Evolutionary conservation across 2,888 invertebrate genomes (phyloP).

Genomic region (Luperina testacea): DNA sequence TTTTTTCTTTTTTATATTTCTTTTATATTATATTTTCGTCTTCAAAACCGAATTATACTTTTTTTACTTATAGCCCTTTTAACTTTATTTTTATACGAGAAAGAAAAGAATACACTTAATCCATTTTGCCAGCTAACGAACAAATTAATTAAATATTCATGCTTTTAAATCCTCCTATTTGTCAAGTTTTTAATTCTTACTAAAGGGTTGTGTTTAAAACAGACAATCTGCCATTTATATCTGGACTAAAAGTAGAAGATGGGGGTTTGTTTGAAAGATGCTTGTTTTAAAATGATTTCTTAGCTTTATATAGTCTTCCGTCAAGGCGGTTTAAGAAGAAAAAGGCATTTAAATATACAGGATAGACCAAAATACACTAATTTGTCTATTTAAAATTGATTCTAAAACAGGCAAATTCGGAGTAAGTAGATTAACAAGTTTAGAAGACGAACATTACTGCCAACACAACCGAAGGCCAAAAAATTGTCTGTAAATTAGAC

Average conservation of each 20-base stretch:
- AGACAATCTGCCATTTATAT: conserved; percentile 29
- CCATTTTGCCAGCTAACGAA: conserved; percentile 35
- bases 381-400: neutral
- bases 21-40: too few relatives aligned
- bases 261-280: neutral
- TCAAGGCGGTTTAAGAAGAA: too few relatives aligned
- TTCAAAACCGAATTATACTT: neutral
- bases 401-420: neutral
- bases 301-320: too few relatives aligned
- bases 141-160: conserved; percentile 49
- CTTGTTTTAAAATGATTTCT: neutral
- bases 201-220: conserved; percentile 41
- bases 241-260: conserved; percentile 2
- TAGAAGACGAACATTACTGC: neutral
- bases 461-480: too few relatives aligned
- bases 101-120: conserved; percentile 19
- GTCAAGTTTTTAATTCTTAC: conserved; percentile 51
- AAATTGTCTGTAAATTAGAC: neutral
- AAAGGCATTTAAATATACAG: neutral
- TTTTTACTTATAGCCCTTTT: neutral
- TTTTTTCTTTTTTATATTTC: too few relatives aligned
- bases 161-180: conserved; percentile 56
- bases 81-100: conserved; percentile 25
- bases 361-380: neutral
- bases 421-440: neutral